Evolutionary conservation across 2,797 vertebrate species (phyloP), one percentile per base, ranked within the genome.

Genomic region (Lepilemur septentrionalis): DNA sequence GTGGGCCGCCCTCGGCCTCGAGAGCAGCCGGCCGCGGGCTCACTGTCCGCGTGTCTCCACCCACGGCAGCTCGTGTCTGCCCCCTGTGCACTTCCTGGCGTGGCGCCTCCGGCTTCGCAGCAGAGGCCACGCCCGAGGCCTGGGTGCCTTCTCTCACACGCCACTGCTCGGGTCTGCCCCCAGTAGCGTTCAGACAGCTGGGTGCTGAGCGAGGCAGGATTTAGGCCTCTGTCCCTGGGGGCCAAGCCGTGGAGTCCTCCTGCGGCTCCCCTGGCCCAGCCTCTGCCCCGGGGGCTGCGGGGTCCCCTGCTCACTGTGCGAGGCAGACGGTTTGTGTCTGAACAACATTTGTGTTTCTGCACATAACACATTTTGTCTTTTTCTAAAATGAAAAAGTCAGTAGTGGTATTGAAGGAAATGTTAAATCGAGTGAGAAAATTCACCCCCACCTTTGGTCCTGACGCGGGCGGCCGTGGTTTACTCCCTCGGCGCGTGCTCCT

Each of bases 241-340:
- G 23, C 4, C 1, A 46, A 4, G 59, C 52, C 4, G 0, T 5
- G 10, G 63, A 12, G 28, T 41, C 14, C 55, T 28, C 9, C 43
- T 0, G 0, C 0, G 1, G 15, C 6, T 7, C 28, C 11, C 55
- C 18, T 0, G 0, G 17, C 38, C 22, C 30, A 7, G 12, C 57
- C 35, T 35, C 41, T 1, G 2, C 8, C n/a, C 18, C 14, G 0
- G 20, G 30, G 20, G 59, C 14, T 12, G 15, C 6, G 5, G n/a
- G 25, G 30, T 14, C 35, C 1, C 0, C 25, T 38, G 52, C 73
- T 48, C n/a, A 20, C 1, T 32, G 5, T 70, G 13, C 20, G 46
- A 11, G 13, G 48, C 61, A 30, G 4, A 30, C 18, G 1, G 28
- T 73, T 69, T 3, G 17, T 41, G 46, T 12, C n/a, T 4, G 13